These are phyloP conservation scores for Schmidtea mediterranea DNA, from an alignment of 1,140 invertebrate genomes.

Conservation along the genomic window DNA sequence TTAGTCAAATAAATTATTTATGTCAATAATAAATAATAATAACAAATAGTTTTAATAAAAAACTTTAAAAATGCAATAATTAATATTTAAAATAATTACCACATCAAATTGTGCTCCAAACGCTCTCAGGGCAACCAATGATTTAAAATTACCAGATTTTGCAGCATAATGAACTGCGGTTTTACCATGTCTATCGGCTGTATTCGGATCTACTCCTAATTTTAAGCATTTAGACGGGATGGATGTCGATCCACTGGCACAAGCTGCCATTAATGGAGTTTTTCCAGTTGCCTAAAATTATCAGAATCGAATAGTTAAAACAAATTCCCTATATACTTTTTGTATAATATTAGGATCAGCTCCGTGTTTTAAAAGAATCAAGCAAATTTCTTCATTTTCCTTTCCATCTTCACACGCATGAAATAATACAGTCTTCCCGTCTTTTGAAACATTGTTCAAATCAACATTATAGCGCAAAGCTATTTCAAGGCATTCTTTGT, in stretches of 20 bases:
- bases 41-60: too few species aligned
- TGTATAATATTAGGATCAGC: conserved; percentile 21
- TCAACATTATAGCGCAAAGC: conserved; percentile 20
- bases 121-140: conserved; percentile 16
- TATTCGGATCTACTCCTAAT: conserved; percentile 17
- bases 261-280: conserved; percentile 24
- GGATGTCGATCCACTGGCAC: conserved; percentile 17
- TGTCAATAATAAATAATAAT: conserved; percentile 10
- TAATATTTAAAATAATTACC: conserved; percentile 16
- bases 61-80: too few species aligned
- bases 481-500: conserved; percentile 21
- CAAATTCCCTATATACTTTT: not conserved
- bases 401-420: conserved; percentile 20
- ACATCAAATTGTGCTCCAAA: conserved; percentile 24
- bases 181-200: conserved; percentile 15
- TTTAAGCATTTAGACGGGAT: conserved; percentile 19
- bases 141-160: conserved; percentile 14
- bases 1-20: not conserved
- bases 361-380: conserved; percentile 18
- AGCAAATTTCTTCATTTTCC: conserved; percentile 22
- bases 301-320: conserved; percentile 4
- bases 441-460: conserved; percentile 18
- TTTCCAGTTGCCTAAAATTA: conserved; percentile 15
- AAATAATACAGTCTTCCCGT: conserved; percentile 21
- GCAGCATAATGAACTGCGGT: conserved; percentile 24